phyloP scores from a whole-genome alignment of 2,888 invertebrate genomes.

The Endotricha flammealis region DNA sequence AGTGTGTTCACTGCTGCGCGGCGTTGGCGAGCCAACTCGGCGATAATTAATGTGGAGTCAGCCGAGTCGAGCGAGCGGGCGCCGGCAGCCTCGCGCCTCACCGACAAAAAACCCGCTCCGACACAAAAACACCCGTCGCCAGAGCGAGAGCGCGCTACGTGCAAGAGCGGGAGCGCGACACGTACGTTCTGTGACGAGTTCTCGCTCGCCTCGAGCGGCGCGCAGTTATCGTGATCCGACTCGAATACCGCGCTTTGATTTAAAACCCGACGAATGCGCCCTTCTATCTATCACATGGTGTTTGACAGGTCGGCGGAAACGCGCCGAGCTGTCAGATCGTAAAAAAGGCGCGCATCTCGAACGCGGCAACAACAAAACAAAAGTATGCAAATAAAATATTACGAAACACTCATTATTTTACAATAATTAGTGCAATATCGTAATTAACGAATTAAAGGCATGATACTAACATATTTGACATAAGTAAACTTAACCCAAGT shows the following conservation, averaged over 20 bases:
- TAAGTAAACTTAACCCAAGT: no score
- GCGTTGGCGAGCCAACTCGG: constrained; percentile 56
- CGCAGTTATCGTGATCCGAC: constrained; percentile 65
- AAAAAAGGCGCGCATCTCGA: constrained; percentile 64
- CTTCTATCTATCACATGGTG: constrained; percentile 78
- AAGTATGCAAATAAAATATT: constrained; percentile 1
- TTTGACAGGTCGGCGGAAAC: constrained; percentile 76
- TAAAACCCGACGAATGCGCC: constrained; percentile 74
- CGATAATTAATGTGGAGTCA: constrained; percentile 74
- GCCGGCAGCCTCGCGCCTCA: constrained; percentile 56
- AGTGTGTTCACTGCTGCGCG: constrained; percentile 59
- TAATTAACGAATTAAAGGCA: neutral
- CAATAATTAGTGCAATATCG: neutral
- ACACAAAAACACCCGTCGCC: constrained; percentile 72
- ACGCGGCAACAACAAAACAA: constrained; percentile 14
- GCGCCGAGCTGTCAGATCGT: constrained; percentile 65
- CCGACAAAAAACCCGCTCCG: constrained; percentile 75
- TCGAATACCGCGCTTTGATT: constrained; percentile 72
- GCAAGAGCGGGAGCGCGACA: constrained; percentile 48
- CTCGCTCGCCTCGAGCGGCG: constrained; percentile 69
- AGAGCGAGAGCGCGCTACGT: constrained; percentile 48
- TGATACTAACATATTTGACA: no score
- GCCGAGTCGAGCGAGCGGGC: constrained; percentile 61
- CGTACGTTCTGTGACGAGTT: constrained; percentile 69
- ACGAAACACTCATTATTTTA: constrained; percentile 1